phyloP scores from a whole-genome alignment of 2,797 vertebrate species.

The Vespertilio murinus region DNA sequence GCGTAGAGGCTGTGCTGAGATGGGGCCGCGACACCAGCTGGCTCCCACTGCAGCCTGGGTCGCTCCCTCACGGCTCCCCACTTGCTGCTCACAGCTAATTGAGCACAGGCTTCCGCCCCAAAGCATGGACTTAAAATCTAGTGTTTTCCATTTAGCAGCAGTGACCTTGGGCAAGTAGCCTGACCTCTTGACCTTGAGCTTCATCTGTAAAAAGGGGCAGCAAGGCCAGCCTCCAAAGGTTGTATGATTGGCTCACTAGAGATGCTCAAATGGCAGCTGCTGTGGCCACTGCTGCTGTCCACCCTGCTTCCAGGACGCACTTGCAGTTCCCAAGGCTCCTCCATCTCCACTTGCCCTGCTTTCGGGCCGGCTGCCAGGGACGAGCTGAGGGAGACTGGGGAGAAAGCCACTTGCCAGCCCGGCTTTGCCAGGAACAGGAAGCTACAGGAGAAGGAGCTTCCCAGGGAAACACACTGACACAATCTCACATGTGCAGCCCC shows the following conservation, averaged over 20 bases:
- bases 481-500: not conserved
- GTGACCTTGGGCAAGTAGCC: not conserved
- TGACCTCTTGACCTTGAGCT: not conserved
- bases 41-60: no score
- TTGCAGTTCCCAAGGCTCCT: not conserved
- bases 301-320: not conserved
- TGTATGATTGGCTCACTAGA: not conserved
- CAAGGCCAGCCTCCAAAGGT: not conserved
- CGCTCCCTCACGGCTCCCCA: not conserved
- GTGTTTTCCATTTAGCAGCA: not conserved
- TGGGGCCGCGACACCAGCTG: accelerated
- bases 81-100: not conserved
- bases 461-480: not conserved
- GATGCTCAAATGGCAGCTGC: not conserved
- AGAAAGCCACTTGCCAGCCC: not conserved
- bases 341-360: not conserved
- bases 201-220: not conserved
- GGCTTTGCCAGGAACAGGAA: slow-evolving; percentile 14
- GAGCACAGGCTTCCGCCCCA: not conserved
- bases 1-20: not conserved
- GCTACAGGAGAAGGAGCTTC: not conserved
- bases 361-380: not conserved
- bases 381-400: not conserved
- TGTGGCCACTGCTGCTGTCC: not conserved
- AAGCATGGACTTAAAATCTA: not conserved